Evolutionary conservation across 2,113 vertebrate genomes (phyloP).

Genomic region (Leptobrachium leishanense): DNA sequence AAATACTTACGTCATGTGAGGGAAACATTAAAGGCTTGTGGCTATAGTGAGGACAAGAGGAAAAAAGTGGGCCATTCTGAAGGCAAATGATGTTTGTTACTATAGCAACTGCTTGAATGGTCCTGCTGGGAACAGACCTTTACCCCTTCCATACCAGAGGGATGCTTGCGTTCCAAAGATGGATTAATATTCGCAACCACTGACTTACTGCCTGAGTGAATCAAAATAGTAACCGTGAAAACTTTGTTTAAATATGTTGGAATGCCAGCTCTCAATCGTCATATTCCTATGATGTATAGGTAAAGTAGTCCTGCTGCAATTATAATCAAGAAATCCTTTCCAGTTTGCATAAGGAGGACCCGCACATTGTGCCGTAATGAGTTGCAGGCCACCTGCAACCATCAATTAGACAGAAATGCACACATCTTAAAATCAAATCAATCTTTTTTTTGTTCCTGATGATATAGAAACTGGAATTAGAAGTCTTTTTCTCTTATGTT

Average conservation of each 20-base stretch:
- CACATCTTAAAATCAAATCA: conserved; percentile 8
- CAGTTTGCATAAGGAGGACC: no score
- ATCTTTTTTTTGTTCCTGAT: neutral
- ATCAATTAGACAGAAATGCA: conserved; percentile 8
- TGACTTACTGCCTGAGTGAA: neutral
- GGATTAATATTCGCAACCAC: neutral
- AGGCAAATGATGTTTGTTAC: conserved; percentile 24
- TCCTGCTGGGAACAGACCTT: conserved; percentile 24
- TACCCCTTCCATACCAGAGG: conserved; percentile 13
- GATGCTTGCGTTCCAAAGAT: neutral
- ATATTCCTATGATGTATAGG: no score
- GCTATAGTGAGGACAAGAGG: conserved; percentile 3
- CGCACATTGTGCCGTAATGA: no score
- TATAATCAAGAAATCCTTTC: no score
- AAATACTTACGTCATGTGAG: neutral
- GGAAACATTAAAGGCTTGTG: neutral
- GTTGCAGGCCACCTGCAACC: no score
- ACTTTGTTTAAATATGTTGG: neutral
- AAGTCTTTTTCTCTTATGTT: neutral
- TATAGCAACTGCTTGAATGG: conserved; percentile 19
- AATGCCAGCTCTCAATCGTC: no score
- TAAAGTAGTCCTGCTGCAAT: no score
- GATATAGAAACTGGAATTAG: neutral
- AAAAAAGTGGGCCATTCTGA: conserved; percentile 34
- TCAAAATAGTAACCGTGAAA: neutral